Evolutionary conservation across 2,797 vertebrate species (phyloP).

Genomic region (Coendou prehensilis): DNA sequence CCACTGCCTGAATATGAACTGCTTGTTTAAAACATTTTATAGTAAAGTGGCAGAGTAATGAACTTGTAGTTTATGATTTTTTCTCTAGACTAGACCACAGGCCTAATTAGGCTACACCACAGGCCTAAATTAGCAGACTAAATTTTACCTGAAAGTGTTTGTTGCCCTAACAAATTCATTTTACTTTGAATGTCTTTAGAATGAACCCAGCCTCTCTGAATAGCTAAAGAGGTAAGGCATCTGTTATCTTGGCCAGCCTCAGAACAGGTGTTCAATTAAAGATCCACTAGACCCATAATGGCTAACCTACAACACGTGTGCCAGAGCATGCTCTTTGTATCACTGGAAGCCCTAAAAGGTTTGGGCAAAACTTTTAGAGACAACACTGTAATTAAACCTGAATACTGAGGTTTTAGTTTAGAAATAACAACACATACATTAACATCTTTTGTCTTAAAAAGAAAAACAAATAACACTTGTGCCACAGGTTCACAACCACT

Average conservation of each 20-base stretch:
- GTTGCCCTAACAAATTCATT: slow-evolving; percentile 41
- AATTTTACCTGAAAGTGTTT: slow-evolving; percentile 49
- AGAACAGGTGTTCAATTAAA: slow-evolving; percentile 25
- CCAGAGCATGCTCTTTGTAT: too few relatives aligned
- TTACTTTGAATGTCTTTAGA: slow-evolving; percentile 28
- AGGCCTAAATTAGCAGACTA: not conserved
- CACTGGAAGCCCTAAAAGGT: too few relatives aligned
- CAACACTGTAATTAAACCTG: too few relatives aligned
- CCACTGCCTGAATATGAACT: not conserved
- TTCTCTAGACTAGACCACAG: not conserved
- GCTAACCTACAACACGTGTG: too few relatives aligned
- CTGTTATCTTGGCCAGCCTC: not conserved
- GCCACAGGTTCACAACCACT: too few relatives aligned
- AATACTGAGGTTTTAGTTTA: too few relatives aligned
- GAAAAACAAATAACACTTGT: too few relatives aligned
- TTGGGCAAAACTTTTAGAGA: too few relatives aligned
- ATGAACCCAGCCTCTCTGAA: not conserved
- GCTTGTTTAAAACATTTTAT: not conserved
- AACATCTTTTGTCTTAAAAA: too few relatives aligned
- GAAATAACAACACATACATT: too few relatives aligned
- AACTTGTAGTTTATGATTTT: not conserved
- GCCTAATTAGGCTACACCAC: not conserved
- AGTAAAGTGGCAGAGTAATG: slow-evolving; percentile 20
- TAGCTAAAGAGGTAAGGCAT: not conserved
- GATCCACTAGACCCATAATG: not conserved